Evolutionary conservation across 2,888 invertebrate genomes (phyloP), one percentile per base, ranked within the genome.

Genomic region (Adelphocoris suturalis): DNA sequence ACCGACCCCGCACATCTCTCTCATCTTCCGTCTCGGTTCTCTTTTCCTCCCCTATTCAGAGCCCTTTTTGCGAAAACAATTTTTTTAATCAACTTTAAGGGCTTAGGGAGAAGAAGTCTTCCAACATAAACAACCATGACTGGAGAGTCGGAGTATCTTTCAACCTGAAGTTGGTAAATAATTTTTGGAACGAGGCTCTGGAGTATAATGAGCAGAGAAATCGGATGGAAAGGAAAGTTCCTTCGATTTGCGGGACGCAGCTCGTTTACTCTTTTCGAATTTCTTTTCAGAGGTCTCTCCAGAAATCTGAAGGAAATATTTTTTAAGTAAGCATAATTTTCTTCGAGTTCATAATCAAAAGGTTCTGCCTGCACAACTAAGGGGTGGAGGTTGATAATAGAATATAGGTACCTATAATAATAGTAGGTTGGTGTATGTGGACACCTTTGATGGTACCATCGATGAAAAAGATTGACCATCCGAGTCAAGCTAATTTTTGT

Each of bases 21-120:
- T 85, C 61, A n/a, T 19, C 28, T 14, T 61, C 57, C 57, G 57
- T 85, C 61, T 55, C 46, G n/a, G 16, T 47, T 28, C 84, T 23
- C 5, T 82, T 48, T 75, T 86, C 23, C 75, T 23, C 37, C 68
- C 85, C 75, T 75, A 27, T 68, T 61, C 37, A 37, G 46, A 13
- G 75, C 46, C 61, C 86, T 28, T 14, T 86, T 86, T 61, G 27
- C 27, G 47, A 82, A 48, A 82, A 82, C 55, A 82, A 82, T 84
- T 85, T 80, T 80, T 82, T 86, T 86, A 86, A 86, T 86, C 86
- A 86, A 86, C 75, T 86, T 86, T 86, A 75, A 27, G 82, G 82
- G 82, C 14, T 46, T 46, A 16, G 78, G 78, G 76, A 76, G 19
- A n/a, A 28, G 46, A 19, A 48, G 82, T 19, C 82, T 82, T 82